Evolutionary conservation across 2,113 vertebrate species (phyloP).

Genomic region (Pelecanoides urinatrix): DNA sequence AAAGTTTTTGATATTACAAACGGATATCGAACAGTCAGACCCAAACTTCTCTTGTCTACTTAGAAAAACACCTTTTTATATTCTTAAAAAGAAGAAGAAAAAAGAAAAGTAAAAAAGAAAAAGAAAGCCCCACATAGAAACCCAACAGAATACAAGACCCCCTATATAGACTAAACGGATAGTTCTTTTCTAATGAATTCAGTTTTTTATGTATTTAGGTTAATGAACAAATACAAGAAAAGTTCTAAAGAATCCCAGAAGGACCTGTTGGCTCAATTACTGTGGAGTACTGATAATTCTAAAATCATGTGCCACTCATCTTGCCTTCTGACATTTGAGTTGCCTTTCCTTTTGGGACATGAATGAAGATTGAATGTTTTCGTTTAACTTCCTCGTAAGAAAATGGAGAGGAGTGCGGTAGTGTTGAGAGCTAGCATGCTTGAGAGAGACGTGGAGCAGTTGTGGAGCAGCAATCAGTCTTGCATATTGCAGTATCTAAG

Average conservation of each 20-base stretch:
- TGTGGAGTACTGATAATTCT: not conserved
- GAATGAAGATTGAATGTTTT: not conserved
- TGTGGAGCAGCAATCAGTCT: not conserved
- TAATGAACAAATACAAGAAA: not conserved
- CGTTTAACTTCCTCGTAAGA: not conserved
- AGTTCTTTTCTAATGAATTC: not conserved
- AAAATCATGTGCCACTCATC: not conserved
- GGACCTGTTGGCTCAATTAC: not conserved
- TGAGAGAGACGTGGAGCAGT: not conserved
- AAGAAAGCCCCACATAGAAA: not conserved
- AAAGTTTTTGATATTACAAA: not conserved
- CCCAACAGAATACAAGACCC: not conserved
- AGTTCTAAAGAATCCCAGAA: not conserved
- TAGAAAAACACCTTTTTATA: not conserved
- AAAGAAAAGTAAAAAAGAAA: not conserved
- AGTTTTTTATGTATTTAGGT: not conserved
- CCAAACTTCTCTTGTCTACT: not conserved
- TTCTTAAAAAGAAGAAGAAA: not conserved
- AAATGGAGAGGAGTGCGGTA: not conserved
- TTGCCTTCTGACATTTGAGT: not conserved
- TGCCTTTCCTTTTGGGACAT: not conserved
- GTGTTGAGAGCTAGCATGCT: accelerated
- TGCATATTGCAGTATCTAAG: conserved; percentile 24
- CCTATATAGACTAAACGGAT: not conserved
- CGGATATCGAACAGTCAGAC: not conserved